Evolutionary conservation across 2,113 vertebrate genomes (phyloP), one percentile per base, ranked within the genome.

Genomic region (Microtus oregoni): DNA sequence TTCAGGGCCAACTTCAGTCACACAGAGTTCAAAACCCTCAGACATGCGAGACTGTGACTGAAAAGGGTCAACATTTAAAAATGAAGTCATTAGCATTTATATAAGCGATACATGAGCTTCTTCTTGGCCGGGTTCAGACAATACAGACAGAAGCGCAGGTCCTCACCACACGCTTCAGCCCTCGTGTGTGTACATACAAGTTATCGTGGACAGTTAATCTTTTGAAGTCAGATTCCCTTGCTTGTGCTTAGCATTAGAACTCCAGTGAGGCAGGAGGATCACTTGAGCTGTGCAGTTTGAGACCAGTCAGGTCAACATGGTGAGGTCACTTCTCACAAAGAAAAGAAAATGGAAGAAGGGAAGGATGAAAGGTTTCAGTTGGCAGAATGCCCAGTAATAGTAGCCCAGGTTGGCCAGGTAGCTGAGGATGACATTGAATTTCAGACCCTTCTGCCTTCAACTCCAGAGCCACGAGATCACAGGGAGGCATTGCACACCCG

Each of bases 111-210:
- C 28, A 94, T 86, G 52, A 86, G 86, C 78, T 38, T 95, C 91
- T 68, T 91, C 86, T 95, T 86, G 58, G 63, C 91, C 94, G 82
- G 94, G 96, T 94, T 95, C 22, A 96, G 95, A 86, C 35, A 92
- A 92, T 89, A 91, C 15, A 95, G 95, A 78, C 73, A 83, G 91
- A 88, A 52, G 58, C 41, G 3, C 22, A 90, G 32, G 35, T 86
- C 81, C 26, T 89, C 77, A 76, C 75, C 35, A 61, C 10, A 20
- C 68, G 8, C 41, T 61, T 81, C 8, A 82, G 47, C 32, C 65
- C 86, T 52, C 50, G 13, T 92, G 89, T 70, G 1, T 12, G 24
- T 92, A 17, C 17, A n/a, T n/a, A 26, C 19, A 72, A 86, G 24
- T 55, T 32, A 70, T 68, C 14, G 22, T 79, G 76, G 75, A 77